Evolutionary conservation across 2,113 vertebrate species (phyloP), one percentile per base, ranked within the genome.

Genomic region (Lanius collurio): DNA sequence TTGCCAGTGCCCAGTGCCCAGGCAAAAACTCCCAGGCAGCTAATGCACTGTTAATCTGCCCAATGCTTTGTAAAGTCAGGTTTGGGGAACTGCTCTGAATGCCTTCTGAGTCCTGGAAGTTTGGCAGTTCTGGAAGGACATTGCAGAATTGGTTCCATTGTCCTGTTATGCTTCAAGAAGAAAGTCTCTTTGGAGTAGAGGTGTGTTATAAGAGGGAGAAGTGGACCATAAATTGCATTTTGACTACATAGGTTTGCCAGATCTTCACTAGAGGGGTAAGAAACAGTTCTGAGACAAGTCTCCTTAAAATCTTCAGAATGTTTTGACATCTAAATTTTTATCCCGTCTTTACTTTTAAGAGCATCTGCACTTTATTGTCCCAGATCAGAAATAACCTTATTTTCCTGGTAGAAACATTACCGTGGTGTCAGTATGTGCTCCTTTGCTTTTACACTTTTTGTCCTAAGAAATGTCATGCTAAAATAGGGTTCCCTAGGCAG

Each of bases 351-450:
- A 41, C 8, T 42, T 79, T 7, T 41, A 17, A 31, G 7, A 87
- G 8, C 8, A n/a, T 85, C 13, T 55, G 9, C 0, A 0, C 39
- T 53, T 65, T 39, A 42, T 55, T 63, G 19, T 55, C 30, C 4
- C 8, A 26, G 33, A 37, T 39, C 15, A 46, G 22, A 33, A 7
- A 15, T 33, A 28, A 19, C 6, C 19, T 8, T 49, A 17, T 63
- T 85, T 75, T 89, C 16, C 44, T 77, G 19, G 10, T 64, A 65
- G 31, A 57, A 73, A 17, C 10, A 49, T 41, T 71, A 42, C 41
- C 3, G 4, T 42, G 27, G 6, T 33, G 20, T 59, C 49, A n/a
- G 3, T 35, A 27, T 17, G 5, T 4, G 0, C 15, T 79, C 8
- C 23, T 57, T 22, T 65, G 33, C 15, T 73, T 19, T 39, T 82